phyloP scores from a whole-genome alignment of 2,888 invertebrate genomes.

The Glaucopsyche alexis region DNA sequence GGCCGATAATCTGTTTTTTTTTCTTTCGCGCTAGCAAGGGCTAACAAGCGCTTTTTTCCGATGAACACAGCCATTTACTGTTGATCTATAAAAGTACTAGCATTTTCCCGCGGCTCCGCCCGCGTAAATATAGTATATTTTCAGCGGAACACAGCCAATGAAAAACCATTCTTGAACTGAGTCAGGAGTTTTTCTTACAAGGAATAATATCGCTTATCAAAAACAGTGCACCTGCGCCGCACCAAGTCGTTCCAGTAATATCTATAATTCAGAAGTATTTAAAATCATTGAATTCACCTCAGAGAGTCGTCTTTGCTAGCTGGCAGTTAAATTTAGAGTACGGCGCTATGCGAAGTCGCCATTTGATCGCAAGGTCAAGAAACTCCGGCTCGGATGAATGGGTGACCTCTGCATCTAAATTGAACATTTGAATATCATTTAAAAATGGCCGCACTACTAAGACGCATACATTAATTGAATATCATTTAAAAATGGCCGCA shows the following conservation, averaged over 20 bases:
- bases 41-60: too few relatives aligned
- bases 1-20: too few relatives aligned
- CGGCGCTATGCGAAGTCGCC: slow-evolving; percentile 19
- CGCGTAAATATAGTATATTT: too few relatives aligned
- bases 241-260: background rate
- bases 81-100: too few relatives aligned
- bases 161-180: background rate
- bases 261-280: background rate
- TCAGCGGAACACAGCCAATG: too few relatives aligned
- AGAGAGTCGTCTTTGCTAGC: background rate
- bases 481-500: too few relatives aligned
- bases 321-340: slow-evolving; percentile 23
- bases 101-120: too few relatives aligned
- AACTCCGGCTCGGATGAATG: slow-evolving; percentile 14
- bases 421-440: slow-evolving; percentile 20
- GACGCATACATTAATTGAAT: too few relatives aligned
- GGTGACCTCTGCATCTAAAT: slow-evolving; percentile 27
- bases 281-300: slow-evolving; percentile 16
- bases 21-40: too few relatives aligned
- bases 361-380: slow-evolving; percentile 25
- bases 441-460: too few relatives aligned
- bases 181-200: background rate
- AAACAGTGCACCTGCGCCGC: background rate
- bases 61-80: too few relatives aligned
- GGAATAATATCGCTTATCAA: background rate